Evolutionary conservation across 2,797 vertebrate species (phyloP), one percentile per base, ranked within the genome.

Genomic region (Sardinella longiceps): DNA sequence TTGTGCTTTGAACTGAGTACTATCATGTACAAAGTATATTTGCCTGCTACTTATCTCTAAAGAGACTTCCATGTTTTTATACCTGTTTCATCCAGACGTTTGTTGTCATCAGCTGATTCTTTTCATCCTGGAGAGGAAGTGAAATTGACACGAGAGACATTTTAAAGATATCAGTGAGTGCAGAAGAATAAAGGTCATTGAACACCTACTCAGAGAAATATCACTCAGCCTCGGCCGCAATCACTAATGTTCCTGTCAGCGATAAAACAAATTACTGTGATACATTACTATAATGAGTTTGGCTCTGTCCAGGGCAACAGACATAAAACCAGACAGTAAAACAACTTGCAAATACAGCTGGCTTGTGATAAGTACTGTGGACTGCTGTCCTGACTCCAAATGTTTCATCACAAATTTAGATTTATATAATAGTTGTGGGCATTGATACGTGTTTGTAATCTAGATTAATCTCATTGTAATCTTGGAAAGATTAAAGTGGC

Each of bases 61-160:
- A 30, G 18, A 5, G 25, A 33, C 12, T 2, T 3, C 25, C 1
- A 14, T 70, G 28, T 63, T 92, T 95, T n/a, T n/a, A 86, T 93
- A 96, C 98, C 97, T 99, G 97, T 93, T 98, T 99, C 94, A 99
- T 92, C 98, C 98, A 99, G 37, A 99, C 97, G 84, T 99, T 99
- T 84, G 98, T 99, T 25, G 97, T 99, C 97, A 99, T 99, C 91
- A 97, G 82, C 53, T 99, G 98, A 88, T 99, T 99, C 92, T 99
- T 99, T 89, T 99, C 98, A 93, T 99, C 97, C 98, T 99, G 84
- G 30, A 70, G 90, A 90, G 81, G 43, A 7, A 83, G 28, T 85
- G 82, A 86, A 7, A 83, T 70, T 0, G 81, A 1, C 28, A 70
- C 63, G 28, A 70, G 28, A 70, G 63, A 70, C 28, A 28, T 70